These are phyloP conservation scores for Phymanthus crucifer DNA, from an alignment of 92 coral and sea anemone species.

Conservation along the genomic window DNA sequence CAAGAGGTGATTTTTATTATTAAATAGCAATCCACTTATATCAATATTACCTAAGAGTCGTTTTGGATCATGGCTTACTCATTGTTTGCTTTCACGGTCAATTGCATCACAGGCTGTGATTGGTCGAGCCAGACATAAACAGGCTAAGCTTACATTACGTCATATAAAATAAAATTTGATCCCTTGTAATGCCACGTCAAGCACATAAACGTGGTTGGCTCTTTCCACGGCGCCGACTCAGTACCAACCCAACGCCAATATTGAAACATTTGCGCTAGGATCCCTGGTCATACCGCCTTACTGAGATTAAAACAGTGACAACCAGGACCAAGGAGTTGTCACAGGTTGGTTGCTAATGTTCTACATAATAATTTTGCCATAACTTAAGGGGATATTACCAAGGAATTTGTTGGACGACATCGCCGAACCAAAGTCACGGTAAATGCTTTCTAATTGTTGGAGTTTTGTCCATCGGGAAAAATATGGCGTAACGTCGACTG, in stretches of 20 bases:
- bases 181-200: conserved; percentile 99
- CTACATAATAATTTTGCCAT: conserved; percentile 53
- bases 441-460: conserved; percentile 37
- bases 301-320: conserved; percentile 61
- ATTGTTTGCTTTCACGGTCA: conserved; percentile 88
- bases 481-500: conserved; percentile 33
- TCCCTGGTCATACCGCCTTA: conserved; percentile 74
- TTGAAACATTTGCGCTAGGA: conserved; percentile 82
- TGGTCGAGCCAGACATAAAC: conserved; percentile 75
- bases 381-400: conserved; percentile 6
- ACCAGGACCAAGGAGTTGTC: conserved; percentile 79
- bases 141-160: conserved; percentile 93
- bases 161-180: conserved; percentile 91
- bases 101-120: conserved; percentile 71
- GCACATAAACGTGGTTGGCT: conserved; percentile 88
- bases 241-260: conserved; percentile 61
- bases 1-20: conserved; percentile 85
- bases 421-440: conserved; percentile 23
- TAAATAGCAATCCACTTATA: conserved; percentile 96
- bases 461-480: conserved; percentile 22
- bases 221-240: conserved; percentile 75
- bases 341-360: conserved; percentile 75
- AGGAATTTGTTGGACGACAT: conserved; percentile 26
- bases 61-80: conserved; percentile 90
- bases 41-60: conserved; percentile 98